phyloP scores from a whole-genome alignment of 2,113 vertebrate species.

The Rhodinocichla rosea region DNA sequence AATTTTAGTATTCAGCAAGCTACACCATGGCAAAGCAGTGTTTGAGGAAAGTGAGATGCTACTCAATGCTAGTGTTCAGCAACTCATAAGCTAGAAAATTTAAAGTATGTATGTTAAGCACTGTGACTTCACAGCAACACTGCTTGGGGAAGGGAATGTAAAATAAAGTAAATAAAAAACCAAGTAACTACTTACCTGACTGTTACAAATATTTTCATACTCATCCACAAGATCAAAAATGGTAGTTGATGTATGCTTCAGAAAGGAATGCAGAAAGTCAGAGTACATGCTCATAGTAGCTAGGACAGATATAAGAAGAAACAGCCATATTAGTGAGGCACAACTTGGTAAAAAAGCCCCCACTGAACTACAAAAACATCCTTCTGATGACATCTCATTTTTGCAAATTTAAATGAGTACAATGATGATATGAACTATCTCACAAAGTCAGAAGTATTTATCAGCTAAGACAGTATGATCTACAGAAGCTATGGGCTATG shows the following conservation, averaged over 20 bases:
- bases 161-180: background rate
- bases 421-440: background rate
- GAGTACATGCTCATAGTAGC: slow-evolving; percentile 90
- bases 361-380: background rate
- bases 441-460: background rate
- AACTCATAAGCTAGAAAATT: background rate
- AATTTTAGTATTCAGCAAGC: background rate
- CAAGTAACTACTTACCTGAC: slow-evolving; percentile 74
- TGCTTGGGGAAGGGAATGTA: background rate
- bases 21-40: background rate
- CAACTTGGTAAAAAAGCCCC: background rate
- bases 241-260: slow-evolving; percentile 87
- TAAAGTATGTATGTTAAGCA: background rate
- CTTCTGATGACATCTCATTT: background rate
- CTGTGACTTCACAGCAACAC: background rate
- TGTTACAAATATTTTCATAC: slow-evolving; percentile 86
- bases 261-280: slow-evolving; percentile 87
- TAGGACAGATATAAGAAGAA: slow-evolving; percentile 63
- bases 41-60: background rate
- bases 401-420: background rate
- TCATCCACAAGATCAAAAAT: slow-evolving; percentile 92
- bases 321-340: background rate
- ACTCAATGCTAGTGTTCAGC: background rate
- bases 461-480: background rate
- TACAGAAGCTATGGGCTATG: background rate